Base-by-base conservation (phyloP, 1,140 invertebrate species). In the Cyclina sinensis region DNA sequence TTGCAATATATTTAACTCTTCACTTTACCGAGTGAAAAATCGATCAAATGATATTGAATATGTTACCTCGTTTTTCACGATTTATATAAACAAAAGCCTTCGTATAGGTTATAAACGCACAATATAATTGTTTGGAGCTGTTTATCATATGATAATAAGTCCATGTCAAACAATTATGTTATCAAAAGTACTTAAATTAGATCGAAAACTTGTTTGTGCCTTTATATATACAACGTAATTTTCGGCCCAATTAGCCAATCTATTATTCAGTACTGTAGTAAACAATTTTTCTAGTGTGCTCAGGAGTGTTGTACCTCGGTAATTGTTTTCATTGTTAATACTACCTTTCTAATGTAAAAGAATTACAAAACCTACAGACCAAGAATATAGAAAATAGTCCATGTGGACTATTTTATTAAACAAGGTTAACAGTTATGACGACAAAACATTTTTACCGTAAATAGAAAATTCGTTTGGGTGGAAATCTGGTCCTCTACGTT, bases 81-180 rank as follows among this genome's bases (percentile, higher is more conserved):
- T 37, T 30, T 18, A 78, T 37, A 70, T 84, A 83, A 65, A 86
- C 89, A 65, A 86, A 90, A 37, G 76, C 62, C 70, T 90, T 90
- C 24, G 62, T 57, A 81, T 14, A 90, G 39, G 82, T 78, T 46
- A 82, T 46, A 62, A 86, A 86, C 18, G 5, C 82, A 65, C n/a
- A 37, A 65, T 57, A 85, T 30, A 89, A 70, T 79, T 79, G 74
- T 48, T 79, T 78, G 21, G 48, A 18, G 57, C 54, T 37, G 30
- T 84, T 70, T 5, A 85, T 14, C n/a, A 78, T 78, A 46, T 83
- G 70, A 35, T 84, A n/a, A 90, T 43, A 21, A 92, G 76, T 16
- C 46, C 27, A 65, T 83, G 86, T 24, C 92, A 51, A 24, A 85
- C 68, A 68, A 86, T 70, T n/a, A 92, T 87, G 48, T 92, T 83